These are phyloP conservation scores for Recurvirostra avosetta DNA, from an alignment of 2,113 vertebrate genomes.

Conservation along the genomic window DNA sequence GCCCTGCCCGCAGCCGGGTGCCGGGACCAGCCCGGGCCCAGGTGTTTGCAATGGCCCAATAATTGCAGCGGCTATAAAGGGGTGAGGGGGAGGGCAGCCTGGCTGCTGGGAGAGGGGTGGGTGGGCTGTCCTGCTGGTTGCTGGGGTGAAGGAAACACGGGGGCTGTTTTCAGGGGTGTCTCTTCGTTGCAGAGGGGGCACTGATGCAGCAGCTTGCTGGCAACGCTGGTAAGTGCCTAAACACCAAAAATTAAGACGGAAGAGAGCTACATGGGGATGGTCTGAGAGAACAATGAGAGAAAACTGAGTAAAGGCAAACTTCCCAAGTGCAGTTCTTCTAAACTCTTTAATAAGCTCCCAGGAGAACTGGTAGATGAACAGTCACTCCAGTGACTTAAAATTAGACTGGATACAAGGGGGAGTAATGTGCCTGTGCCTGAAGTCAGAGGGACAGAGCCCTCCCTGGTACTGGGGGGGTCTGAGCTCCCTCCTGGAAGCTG, in stretches of 20 bases:
- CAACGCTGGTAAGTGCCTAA: not conserved
- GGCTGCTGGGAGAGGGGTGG: fast-evolving
- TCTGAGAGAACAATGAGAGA: not conserved
- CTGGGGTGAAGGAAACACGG: fast-evolving
- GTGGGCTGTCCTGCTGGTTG: fast-evolving
- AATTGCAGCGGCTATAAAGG: not conserved
- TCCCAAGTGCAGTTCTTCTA: not conserved
- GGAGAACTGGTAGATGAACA: not conserved
- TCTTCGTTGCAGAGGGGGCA: fast-evolving
- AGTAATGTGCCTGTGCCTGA: not conserved
- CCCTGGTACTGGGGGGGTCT: not conserved
- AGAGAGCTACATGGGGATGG: not conserved
- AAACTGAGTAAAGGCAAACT: not conserved
- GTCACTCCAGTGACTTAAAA: conserved; percentile 1
- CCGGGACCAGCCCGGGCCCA: not conserved
- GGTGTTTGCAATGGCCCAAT: not conserved
- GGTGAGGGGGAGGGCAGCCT: not conserved
- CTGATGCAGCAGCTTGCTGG: not conserved
- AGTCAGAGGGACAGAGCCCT: not conserved
- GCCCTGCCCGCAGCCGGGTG: not conserved
- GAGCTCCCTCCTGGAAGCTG: not conserved
- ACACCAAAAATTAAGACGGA: not conserved
- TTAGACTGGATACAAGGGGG: not conserved
- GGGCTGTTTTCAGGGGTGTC: fast-evolving
- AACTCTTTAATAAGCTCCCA: conserved; percentile 28